Evolutionary conservation across 1,140 invertebrate genomes (phyloP).

Genomic region (Cydia fagiglandana): DNA sequence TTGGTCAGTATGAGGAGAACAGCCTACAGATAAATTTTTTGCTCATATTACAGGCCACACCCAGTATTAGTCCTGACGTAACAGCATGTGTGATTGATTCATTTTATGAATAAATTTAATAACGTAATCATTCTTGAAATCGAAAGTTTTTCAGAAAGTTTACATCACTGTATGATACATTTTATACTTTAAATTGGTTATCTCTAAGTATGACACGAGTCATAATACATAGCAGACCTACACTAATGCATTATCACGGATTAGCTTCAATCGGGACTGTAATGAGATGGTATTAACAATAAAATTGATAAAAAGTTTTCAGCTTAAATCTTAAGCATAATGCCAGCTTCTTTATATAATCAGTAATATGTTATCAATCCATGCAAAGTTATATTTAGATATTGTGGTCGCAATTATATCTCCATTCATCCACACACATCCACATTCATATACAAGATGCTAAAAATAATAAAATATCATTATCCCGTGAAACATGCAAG

Average conservation of each 20-base stretch:
- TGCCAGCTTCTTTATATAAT: not conserved
- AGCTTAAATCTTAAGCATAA: not conserved
- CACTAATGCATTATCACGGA: conserved; percentile 5
- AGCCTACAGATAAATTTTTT: too few species aligned
- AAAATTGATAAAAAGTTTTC: conserved; percentile 10
- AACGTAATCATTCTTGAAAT: not conserved
- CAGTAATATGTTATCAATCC: not conserved
- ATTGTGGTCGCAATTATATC: too few species aligned
- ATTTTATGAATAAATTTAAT: not conserved
- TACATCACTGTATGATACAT: conserved; percentile 1
- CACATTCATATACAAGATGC: too few species aligned
- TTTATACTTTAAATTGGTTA: not conserved
- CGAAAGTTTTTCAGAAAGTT: not conserved
- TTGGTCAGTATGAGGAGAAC: too few species aligned
- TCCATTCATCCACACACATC: too few species aligned
- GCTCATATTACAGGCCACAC: too few species aligned
- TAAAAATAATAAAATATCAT: too few species aligned
- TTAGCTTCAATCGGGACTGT: not conserved
- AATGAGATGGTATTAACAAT: not conserved
- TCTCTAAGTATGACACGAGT: not conserved
- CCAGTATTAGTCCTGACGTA: too few species aligned
- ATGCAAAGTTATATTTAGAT: not conserved
- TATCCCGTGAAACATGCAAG: too few species aligned
- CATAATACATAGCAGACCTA: not conserved
- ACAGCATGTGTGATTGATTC: too few species aligned